Evolutionary conservation across 1,140 invertebrate genomes (phyloP), one percentile per base, ranked within the genome.

Genomic region (Archivesica marissinica): DNA sequence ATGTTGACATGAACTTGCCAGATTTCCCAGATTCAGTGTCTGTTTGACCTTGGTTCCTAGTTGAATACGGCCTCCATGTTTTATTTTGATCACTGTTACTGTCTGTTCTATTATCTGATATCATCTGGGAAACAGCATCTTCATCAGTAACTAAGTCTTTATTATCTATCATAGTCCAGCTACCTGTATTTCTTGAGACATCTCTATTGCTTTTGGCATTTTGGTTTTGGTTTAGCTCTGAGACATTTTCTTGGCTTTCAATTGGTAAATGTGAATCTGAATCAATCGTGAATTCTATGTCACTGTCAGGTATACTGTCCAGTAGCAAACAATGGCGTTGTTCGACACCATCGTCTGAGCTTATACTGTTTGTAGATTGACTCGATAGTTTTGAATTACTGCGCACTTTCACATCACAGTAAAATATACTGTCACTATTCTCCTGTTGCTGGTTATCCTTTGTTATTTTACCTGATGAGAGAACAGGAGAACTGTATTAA

Each of bases 381-480:
- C 76, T 78, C 9, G 66, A 23, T 7, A 44, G 28, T 2, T 47
- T 44, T 66, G 39, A 44, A 30, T 64, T 25, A 47, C 54, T 47
- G 7, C 44, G 25, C 13, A 59, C 30, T n/a, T 66, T 64, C 6
- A 79, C 23, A 30, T 79, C 77, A 79, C 59, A 79, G 35, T 79
- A 79, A 30, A 79, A 79, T 50, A 72, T 50, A 50, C 68, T 72
- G 41, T 72, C 68, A 72, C 41, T 50, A 33, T 50, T 30, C 25
- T 64, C 59, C 38, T 64, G 50, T 38, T 76, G 74, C 25, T 79
- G 56, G 25, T n/a, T 44, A 23, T 66, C 77, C 52, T 15, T 50
- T 68, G 44, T 38, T 11, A 39, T 47, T 66, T 66, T 79, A 17
- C 41, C 77, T 79, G 77, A 44, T 35, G 25, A 23, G 23, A 28